Conservation (phyloP, 2,113 vertebrate genomes). For the Hylia prasina region DNA sequence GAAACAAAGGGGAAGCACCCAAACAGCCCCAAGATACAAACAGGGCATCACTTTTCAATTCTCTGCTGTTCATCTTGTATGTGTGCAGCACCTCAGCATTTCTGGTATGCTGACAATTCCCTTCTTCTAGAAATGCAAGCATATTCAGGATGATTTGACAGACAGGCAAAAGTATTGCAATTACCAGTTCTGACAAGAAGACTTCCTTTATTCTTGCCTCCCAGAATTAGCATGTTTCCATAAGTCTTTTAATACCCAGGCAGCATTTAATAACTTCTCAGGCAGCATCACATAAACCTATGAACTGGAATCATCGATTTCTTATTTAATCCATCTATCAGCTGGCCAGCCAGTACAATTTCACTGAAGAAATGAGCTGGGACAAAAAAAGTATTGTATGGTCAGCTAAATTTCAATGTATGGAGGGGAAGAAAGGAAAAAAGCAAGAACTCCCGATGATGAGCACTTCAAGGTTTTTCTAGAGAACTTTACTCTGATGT, state of each 20-base stretch:
- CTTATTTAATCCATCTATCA: not conserved
- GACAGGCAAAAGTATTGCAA: not conserved
- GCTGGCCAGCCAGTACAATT: not conserved
- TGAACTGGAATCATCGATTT: accelerated
- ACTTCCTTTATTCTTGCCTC: not conserved
- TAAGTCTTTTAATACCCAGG: not conserved
- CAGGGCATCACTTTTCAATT: not conserved
- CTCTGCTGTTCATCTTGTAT: not conserved
- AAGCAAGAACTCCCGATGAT: not conserved
- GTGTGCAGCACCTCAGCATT: not conserved
- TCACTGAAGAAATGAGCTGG: not conserved
- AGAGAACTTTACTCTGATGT: not conserved
- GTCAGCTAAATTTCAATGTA: not conserved
- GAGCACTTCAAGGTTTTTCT: not conserved
- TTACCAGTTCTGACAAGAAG: not conserved
- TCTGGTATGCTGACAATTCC: not conserved
- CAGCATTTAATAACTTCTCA: not conserved
- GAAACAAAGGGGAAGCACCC: not conserved
- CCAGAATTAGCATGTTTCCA: not conserved
- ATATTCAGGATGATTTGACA: not conserved
- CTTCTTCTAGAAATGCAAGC: not conserved
- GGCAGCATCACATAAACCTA: not conserved
- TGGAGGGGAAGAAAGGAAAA: not conserved
- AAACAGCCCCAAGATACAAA: not conserved
- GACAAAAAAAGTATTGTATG: not conserved